Conservation (phyloP, 1,140 invertebrate species). For the Brachionus plicatilis region DNA sequence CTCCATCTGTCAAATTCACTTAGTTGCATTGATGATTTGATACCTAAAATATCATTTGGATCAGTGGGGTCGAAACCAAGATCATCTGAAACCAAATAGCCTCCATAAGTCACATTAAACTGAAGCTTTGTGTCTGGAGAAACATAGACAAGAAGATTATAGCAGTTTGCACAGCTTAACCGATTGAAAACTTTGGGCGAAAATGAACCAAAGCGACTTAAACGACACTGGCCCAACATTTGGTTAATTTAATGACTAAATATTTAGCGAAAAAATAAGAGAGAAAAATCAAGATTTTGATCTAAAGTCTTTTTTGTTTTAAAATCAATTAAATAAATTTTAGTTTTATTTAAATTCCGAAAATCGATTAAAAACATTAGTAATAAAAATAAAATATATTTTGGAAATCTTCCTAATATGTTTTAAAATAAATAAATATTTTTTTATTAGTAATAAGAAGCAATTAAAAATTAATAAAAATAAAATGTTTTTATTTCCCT, state of each 20-base stretch:
- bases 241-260: background rate
- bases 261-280: background rate
- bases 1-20: slow-evolving; percentile 17
- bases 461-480: too few relatives aligned
- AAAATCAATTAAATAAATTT: too few relatives aligned
- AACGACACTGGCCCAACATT: background rate
- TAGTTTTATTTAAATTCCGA: too few relatives aligned
- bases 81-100: background rate
- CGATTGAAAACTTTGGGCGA: slow-evolving; percentile 6
- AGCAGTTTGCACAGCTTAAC: slow-evolving; percentile 21
- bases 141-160: slow-evolving; percentile 2
- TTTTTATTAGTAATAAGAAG: too few relatives aligned
- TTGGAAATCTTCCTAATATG: too few relatives aligned
- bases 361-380: too few relatives aligned
- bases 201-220: slow-evolving; percentile 6
- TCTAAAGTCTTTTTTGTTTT: background rate
- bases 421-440: too few relatives aligned
- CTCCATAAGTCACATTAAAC: background rate
- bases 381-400: too few relatives aligned
- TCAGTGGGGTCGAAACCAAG: background rate
- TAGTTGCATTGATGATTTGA: background rate
- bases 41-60: background rate
- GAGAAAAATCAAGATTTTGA: background rate
- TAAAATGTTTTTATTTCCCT: too few relatives aligned
- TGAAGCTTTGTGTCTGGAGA: background rate